Evolutionary conservation across 2,113 vertebrate species (phyloP), one percentile per base, ranked within the genome.

Genomic region (Clarias batrachus): DNA sequence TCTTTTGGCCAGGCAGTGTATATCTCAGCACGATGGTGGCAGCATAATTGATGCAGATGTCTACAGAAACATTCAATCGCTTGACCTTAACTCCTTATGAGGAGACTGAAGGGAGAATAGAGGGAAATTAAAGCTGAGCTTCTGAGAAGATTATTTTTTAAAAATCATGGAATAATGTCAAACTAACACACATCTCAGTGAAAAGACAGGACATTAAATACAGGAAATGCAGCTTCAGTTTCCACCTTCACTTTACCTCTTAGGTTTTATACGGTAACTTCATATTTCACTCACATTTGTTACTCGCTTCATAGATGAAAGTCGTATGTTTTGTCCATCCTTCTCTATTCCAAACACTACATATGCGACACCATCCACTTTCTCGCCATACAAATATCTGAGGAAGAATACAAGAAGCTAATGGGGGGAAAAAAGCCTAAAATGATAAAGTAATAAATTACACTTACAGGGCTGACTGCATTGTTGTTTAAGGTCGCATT

Each of bases 291-390:
- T 94, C 81, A 95, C 95, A 2, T 95, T 21, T n/a, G 91, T 93
- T 56, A 95, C 84, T 87, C 92, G 91, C 90, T 95, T 95, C 78
- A 95, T 87, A 8, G 89, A 85, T 2, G 93, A 90, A 5, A 95
- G 48, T 81, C 94, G 90, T 33, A 63, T 91, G 91, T 93, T 94
- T 70, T 93, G 88, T 2, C 92, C 90, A 77, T 94, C 89, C 4
- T 88, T 78, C 86, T 91, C 92, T n/a, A 95, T 90, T 84, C 95
- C 95, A 83, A 96, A 96, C 90, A 93, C 89, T 54, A 96, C 92
- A 1, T 94, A 95, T 4, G 95, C 94, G 0, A 87, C 92, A 8
- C 95, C 94, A 76, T 92, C 83, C 4, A 96, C 95, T 0, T 91
- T 90, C 86, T 93, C 59, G 0, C 92, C 94, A 23, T 93, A 95